A percentile compares a stretch with the other conserved stretches of the same genome.
Conservation (phyloP, 2,888 invertebrate genomes). For the Gymnocheta viridis region DNA sequence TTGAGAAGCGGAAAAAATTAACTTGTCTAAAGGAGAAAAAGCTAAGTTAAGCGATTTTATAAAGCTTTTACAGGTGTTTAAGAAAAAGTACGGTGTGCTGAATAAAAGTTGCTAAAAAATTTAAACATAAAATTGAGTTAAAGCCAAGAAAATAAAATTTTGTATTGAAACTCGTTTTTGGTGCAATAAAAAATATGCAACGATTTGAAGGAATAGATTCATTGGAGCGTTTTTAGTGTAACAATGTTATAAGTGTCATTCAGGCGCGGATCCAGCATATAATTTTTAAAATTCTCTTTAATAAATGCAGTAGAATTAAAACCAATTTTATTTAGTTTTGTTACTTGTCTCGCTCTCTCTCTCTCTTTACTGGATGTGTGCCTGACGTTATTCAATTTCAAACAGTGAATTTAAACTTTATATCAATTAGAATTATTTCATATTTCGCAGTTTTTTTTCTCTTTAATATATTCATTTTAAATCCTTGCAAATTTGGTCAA, state of each 20-base stretch:
- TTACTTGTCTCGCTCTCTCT: too few species aligned
- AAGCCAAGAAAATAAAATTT: background rate
- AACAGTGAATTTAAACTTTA: background rate
- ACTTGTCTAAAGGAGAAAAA: slow-evolving; percentile 3
- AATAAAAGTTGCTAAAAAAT: slow-evolving; percentile 1
- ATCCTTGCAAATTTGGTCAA: slow-evolving; percentile 10
- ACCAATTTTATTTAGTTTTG: too few species aligned
- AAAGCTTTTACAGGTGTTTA: slow-evolving; percentile 43
- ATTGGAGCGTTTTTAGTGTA: too few species aligned
- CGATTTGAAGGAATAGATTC: too few species aligned
- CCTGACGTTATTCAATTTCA: background rate
- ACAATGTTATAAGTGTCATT: too few species aligned
- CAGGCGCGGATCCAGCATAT: too few species aligned
- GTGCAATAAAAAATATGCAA: slow-evolving; percentile 43
- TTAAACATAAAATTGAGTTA: background rate
- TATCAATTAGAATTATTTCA: slow-evolving; percentile 25
- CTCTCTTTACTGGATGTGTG: too few species aligned
- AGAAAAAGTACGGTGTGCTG: slow-evolving; percentile 8
- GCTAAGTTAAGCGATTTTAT: slow-evolving; percentile 25
- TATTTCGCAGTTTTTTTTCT: background rate
- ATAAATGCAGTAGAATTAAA: too few species aligned
- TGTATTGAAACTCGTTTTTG: background rate
- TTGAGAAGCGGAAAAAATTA: slow-evolving; percentile 1
- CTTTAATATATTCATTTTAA: slow-evolving; percentile 21
- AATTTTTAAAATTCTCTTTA: too few species aligned